Conservation (phyloP, 2,113 vertebrate species). For the Larimichthys polyactis region DNA sequence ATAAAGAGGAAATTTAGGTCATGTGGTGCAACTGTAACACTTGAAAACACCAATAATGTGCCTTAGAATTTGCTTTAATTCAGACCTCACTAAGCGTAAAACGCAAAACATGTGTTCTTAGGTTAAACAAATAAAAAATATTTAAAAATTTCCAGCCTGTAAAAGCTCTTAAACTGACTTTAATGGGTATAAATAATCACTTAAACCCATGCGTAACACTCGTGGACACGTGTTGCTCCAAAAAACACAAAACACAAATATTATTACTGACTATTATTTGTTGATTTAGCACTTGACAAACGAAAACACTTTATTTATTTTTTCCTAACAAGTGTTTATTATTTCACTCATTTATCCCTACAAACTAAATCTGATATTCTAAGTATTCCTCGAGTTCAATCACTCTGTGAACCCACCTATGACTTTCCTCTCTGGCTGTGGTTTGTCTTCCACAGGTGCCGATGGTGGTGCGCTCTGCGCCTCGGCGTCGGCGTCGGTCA, state of each 20-base stretch:
- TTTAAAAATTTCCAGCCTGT: not conserved
- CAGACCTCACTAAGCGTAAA: not conserved
- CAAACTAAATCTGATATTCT: not conserved
- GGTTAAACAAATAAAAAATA: too few species aligned
- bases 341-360: too few species aligned
- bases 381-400: too few species aligned
- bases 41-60: not conserved
- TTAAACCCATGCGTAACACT: not conserved
- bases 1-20: constrained; percentile 42
- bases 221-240: constrained; percentile 31
- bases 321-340: not conserved
- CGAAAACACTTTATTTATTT: not conserved
- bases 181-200: too few species aligned
- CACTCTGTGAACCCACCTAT: constrained; percentile 75
- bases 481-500: constrained; percentile 85
- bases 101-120: too few species aligned
- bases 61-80: not conserved
- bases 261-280: not conserved
- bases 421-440: constrained; percentile 82
- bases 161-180: not conserved
- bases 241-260: not conserved
- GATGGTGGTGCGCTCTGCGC: constrained; percentile 76
- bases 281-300: not conserved
- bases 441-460: constrained; percentile 69
- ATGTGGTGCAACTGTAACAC: not conserved